A percentile compares a stretch with the other conserved stretches of the same genome.
These are phyloP conservation scores for Apoda limacodes DNA, from an alignment of 2,888 invertebrate species.

Conservation along the genomic window DNA sequence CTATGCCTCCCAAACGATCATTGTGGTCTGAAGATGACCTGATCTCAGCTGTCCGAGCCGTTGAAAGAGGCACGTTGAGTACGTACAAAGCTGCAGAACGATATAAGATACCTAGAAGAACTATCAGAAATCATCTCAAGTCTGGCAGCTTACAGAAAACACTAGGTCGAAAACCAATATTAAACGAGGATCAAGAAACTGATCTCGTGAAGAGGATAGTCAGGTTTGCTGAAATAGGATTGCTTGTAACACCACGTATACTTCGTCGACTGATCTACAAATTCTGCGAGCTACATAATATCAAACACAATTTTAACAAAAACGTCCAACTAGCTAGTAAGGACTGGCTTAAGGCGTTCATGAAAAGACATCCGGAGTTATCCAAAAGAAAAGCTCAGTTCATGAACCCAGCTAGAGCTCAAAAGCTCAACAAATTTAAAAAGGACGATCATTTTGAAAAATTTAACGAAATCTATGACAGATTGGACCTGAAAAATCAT, in stretches of 20 bases:
- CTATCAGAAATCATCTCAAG: slow-evolving; percentile 1
- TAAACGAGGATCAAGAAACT: slow-evolving; percentile 17
- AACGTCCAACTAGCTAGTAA: slow-evolving; percentile 16
- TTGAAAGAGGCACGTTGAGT: slow-evolving; percentile 19
- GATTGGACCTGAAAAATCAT: slow-evolving; percentile 12
- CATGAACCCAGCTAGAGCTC: slow-evolving; percentile 23
- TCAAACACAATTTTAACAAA: slow-evolving; percentile 20
- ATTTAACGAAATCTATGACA: slow-evolving; percentile 14
- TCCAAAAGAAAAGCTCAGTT: slow-evolving; percentile 22
- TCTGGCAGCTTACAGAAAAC: slow-evolving; percentile 10
- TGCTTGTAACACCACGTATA: slow-evolving; percentile 16
- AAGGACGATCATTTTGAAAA: slow-evolving; percentile 20
- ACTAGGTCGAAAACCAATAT: slow-evolving; percentile 16
- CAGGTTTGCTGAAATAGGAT: slow-evolving; percentile 11
- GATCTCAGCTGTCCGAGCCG: slow-evolving; percentile 12
- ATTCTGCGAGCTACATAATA: slow-evolving; percentile 22
- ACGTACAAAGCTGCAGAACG: slow-evolving; percentile 1
- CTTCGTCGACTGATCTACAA: slow-evolving; percentile 16
- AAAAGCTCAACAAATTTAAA: slow-evolving; percentile 23
- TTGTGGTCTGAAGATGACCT: slow-evolving; percentile 20
- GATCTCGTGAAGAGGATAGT: slow-evolving; percentile 19
- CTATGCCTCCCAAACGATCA: slow-evolving; percentile 19
- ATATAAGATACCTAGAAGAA: slow-evolving; percentile 7
- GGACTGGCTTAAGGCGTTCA: slow-evolving; percentile 21
- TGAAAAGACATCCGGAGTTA: slow-evolving; percentile 20